These are phyloP conservation scores for Lissonota sp. DNA, from an alignment of 2,888 invertebrate genomes.

Conservation along the genomic window DNA sequence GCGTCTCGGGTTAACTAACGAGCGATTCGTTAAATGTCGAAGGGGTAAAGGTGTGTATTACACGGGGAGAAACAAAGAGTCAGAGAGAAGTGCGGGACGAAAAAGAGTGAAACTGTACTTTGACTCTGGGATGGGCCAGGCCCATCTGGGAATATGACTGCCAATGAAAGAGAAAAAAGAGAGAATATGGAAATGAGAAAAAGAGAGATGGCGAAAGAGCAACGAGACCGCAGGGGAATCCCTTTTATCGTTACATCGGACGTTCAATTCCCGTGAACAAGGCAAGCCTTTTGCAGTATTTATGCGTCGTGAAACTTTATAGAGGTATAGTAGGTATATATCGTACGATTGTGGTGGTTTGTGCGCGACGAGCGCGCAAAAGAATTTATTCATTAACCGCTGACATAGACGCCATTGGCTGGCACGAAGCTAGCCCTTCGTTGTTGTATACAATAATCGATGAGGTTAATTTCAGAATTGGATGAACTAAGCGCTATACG, in stretches of 20 bases:
- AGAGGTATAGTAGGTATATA: neutral
- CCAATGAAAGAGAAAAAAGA: conserved; percentile 17
- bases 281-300: conserved; percentile 41
- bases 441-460: too few species aligned
- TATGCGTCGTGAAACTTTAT: neutral
- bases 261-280: conserved; percentile 48
- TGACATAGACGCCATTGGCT: too few species aligned
- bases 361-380: neutral
- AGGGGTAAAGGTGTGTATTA: neutral
- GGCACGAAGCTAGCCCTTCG: too few species aligned
- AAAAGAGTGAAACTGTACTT: neutral
- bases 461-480: too few species aligned
- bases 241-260: conserved; percentile 40
- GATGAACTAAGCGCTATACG: too few species aligned
- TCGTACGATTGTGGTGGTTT: neutral
- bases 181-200: neutral
- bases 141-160: conserved; percentile 51
- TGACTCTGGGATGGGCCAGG: conserved; percentile 11
- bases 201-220: conserved; percentile 2
- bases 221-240: conserved; percentile 46
- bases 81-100: neutral
- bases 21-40: neutral
- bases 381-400: too few species aligned
- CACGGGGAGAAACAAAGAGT: neutral
- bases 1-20: neutral